Evolutionary conservation across 2,888 invertebrate genomes (phyloP), one percentile per base, ranked within the genome.

Genomic region (Azorinus chamasolen): DNA sequence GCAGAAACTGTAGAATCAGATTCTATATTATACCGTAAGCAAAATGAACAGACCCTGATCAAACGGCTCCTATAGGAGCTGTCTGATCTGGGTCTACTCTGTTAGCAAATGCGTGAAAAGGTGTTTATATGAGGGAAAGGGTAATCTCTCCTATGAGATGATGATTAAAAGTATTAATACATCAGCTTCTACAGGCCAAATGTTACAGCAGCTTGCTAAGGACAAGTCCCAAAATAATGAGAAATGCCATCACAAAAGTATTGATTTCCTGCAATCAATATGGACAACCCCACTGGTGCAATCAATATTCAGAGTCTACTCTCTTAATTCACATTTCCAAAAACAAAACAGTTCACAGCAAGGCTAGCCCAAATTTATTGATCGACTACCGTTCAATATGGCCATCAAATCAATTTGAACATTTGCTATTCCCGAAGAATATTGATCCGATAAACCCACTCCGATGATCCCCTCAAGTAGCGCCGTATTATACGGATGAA

Each of bases 331-430:
- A 10, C 32, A 32, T 32, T 32, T 32, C 32, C 10, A 4, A 32
- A 32, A 32, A 32, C 32, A 32, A 32, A 32, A 32, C 10, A n/a
- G n/a, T n/a, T n/a, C n/a, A 62, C 39, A 45, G 43, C 18, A 54
- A 43, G 43, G 59, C 61, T 61, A 55, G 61, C 62, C 69, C 69
- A 70, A 70, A 70, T 62, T 70, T 70, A 70, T 70, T 70, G 69
- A 32, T 32, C 14, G 12, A 18, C 12, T 41, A 63, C 51, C 37
- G 51, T 63, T 63, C 63, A 63, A 32, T 32, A 32, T 32, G 32
- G 32, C 32, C 4, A 63, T 39, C 39, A 39, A 37, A 73, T 73
- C 73, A 66, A 73, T 73, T 66, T 66, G 43, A 46, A 63, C 63
- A 70, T 62, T 62, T 46, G 57, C 57, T 37, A 22, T 62, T 57